These are phyloP conservation scores for Megatriorchis doriae DNA, from an alignment of 2,113 vertebrate species.

Conservation along the genomic window DNA sequence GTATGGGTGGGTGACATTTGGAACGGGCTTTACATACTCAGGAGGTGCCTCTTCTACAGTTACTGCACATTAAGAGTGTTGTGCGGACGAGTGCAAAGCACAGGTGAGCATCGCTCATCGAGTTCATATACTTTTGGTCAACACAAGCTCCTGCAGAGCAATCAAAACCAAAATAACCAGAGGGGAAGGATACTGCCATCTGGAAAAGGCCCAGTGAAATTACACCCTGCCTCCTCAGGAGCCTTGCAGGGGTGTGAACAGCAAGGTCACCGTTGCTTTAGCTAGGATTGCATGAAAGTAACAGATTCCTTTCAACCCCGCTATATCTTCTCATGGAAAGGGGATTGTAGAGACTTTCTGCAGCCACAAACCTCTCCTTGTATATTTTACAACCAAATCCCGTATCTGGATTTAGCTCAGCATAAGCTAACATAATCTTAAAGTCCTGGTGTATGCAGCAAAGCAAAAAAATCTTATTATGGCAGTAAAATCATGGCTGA, in stretches of 20 bases:
- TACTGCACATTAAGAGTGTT: neutral
- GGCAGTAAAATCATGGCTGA: neutral
- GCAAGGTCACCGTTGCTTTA: neutral
- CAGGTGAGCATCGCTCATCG: fast-evolving
- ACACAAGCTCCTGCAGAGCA: neutral
- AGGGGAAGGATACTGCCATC: neutral
- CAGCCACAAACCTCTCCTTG: constrained; percentile 19
- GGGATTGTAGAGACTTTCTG: neutral
- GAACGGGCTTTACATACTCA: neutral
- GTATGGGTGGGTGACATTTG: neutral
- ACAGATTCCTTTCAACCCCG: neutral
- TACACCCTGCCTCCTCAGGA: neutral
- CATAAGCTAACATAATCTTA: constrained; percentile 29
- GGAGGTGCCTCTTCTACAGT: neutral
- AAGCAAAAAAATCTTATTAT: constrained; percentile 40
- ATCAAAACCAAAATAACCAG: neutral
- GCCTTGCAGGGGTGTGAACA: neutral
- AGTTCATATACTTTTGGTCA: neutral
- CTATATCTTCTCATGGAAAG: neutral
- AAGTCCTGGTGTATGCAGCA: constrained; percentile 30
- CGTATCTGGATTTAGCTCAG: neutral
- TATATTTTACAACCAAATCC: constrained; percentile 49
- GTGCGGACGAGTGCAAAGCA: fast-evolving
- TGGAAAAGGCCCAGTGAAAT: neutral
- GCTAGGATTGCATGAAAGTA: neutral